Evolutionary conservation across 2,113 vertebrate species (phyloP).

Genomic region (Prinia subflava): DNA sequence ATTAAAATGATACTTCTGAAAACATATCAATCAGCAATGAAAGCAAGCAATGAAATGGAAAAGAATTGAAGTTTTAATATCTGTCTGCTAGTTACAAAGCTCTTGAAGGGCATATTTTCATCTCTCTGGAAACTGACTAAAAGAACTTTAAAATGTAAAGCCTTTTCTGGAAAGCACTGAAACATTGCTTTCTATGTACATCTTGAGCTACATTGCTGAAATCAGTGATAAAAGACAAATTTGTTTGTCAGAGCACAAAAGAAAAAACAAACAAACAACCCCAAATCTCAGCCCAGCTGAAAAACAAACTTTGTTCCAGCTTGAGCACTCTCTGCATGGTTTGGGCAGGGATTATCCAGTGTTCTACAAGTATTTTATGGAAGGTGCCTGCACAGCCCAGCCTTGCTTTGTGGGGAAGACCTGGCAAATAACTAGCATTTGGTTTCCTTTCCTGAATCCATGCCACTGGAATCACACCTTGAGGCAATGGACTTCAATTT

Average conservation of each 20-base stretch:
- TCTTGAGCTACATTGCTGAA: neutral
- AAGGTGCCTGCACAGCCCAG: rapidly evolving
- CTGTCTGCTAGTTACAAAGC: neutral
- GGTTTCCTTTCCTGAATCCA: neutral
- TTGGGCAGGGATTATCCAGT: neutral
- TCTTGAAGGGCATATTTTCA: neutral
- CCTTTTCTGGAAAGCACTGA: neutral
- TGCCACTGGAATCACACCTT: neutral
- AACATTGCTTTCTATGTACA: neutral
- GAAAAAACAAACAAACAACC: neutral
- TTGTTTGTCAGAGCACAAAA: neutral
- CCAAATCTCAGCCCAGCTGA: neutral
- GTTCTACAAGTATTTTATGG: neutral
- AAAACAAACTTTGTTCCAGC: neutral
- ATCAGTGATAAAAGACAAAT: neutral
- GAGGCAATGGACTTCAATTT: neutral
- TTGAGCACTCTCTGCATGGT: rapidly evolving
- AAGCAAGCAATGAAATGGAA: neutral
- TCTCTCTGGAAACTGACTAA: neutral
- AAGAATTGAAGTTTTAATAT: neutral
- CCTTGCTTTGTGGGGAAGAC: neutral
- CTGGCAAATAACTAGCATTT: neutral
- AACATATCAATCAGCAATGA: neutral
- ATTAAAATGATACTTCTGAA: neutral
- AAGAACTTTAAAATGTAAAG: neutral